Conservation (phyloP, 2,888 invertebrate species). For the Calliopum simillimum region DNA sequence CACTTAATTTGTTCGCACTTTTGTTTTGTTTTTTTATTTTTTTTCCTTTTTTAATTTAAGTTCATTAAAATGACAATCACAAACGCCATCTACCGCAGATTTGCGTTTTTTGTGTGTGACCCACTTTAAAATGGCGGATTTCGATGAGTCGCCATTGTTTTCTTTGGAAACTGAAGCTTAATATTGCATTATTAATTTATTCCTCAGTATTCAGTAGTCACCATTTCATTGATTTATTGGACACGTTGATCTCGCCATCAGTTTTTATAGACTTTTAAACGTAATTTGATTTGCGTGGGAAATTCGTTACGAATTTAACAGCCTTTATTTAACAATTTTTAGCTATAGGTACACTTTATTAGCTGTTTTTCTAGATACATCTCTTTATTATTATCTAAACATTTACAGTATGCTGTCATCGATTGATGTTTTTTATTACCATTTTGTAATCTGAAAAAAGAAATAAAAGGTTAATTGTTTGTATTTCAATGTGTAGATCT, state of each 20-base stretch:
- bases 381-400: too few species aligned
- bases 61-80: constrained; percentile 1
- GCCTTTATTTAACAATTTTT: not conserved
- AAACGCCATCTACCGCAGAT: constrained; percentile 10
- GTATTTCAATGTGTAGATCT: too few species aligned
- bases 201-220: not conserved
- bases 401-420: too few species aligned
- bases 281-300: constrained; percentile 14
- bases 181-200: not conserved
- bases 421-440: too few species aligned
- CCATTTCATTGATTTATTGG: too few species aligned
- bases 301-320: not conserved
- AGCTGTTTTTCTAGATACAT: too few species aligned
- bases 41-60: not conserved
- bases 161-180: too few species aligned
- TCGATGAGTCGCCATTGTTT: not conserved
- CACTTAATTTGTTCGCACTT: not conserved
- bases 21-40: not conserved
- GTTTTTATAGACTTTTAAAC: not conserved
- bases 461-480: too few species aligned
- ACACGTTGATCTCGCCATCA: not conserved
- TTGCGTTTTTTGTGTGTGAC: not conserved
- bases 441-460: too few species aligned
- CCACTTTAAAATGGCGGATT: not conserved
- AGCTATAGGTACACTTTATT: too few species aligned